These are phyloP conservation scores for Nycticryphes semicollaris DNA, from an alignment of 2,113 vertebrate genomes.

Conservation along the genomic window DNA sequence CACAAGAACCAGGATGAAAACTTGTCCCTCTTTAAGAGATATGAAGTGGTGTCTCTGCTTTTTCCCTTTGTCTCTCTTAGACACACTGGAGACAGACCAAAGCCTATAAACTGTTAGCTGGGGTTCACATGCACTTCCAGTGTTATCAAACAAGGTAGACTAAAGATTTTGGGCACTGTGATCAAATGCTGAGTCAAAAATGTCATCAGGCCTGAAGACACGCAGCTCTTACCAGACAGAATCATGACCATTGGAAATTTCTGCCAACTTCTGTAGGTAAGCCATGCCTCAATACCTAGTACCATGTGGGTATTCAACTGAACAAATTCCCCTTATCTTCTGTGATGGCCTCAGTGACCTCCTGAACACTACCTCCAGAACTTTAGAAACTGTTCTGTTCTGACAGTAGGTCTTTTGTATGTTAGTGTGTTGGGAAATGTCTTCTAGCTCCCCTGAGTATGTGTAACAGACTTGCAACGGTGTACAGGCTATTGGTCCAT, in stretches of 20 bases:
- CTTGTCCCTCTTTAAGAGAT: not conserved
- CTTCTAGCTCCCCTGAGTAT: not conserved
- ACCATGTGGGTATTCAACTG: not conserved
- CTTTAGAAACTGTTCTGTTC: not conserved
- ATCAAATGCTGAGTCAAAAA: not conserved
- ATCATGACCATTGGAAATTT: not conserved
- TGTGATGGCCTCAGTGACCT: not conserved
- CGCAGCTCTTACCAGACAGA: not conserved
- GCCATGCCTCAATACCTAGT: not conserved
- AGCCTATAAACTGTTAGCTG: not conserved
- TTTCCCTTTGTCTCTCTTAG: not conserved
- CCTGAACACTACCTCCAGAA: not conserved
- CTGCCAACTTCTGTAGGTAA: not conserved
- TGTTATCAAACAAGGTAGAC: not conserved
- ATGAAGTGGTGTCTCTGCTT: not conserved
- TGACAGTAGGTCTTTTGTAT: not conserved
- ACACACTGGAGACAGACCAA: not conserved
- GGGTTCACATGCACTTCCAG: not conserved
- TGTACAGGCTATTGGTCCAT: not conserved
- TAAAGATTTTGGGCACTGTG: not conserved
- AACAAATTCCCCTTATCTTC: not conserved
- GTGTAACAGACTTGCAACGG: not conserved
- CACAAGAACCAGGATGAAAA: not conserved
- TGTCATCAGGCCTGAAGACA: not conserved
- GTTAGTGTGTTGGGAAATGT: not conserved